phyloP scores from a whole-genome alignment of 2,113 vertebrate genomes.

The Apistogramma diplotaenia region DNA sequence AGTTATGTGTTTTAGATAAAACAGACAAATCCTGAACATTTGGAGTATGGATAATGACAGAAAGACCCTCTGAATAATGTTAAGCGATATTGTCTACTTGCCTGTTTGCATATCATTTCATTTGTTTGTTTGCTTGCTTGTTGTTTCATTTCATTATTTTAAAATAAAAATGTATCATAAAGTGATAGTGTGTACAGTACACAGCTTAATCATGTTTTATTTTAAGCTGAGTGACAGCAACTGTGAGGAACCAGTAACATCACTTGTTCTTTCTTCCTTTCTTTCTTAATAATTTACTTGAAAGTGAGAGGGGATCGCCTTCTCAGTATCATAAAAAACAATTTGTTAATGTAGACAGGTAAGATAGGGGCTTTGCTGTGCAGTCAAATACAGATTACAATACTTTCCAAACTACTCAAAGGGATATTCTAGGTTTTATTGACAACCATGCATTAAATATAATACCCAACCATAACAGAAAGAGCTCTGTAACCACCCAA shows the following conservation, averaged over 20 bases:
- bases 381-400: neutral
- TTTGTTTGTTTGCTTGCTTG: neutral
- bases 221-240: neutral
- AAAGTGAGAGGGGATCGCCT: slow-evolving; percentile 25
- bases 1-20: neutral
- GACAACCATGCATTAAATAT: neutral
- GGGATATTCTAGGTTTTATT: neutral
- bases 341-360: neutral
- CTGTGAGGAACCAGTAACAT: neutral
- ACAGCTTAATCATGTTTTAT: neutral
- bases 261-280: neutral
- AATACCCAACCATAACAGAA: neutral
- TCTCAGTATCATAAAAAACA: neutral
- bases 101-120: neutral
- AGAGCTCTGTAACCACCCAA: neutral
- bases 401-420: neutral
- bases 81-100: neutral
- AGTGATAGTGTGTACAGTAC: neutral
- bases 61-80: neutral
- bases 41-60: neutral
- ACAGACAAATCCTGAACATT: neutral
- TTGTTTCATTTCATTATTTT: neutral
- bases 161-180: neutral
- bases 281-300: neutral
- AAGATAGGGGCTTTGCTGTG: neutral